Percentiles rank a stretch among this genome's conserved stretches.
phyloP scores from a whole-genome alignment of 2,888 invertebrate species.

The Uloborus plumipes region DNA sequence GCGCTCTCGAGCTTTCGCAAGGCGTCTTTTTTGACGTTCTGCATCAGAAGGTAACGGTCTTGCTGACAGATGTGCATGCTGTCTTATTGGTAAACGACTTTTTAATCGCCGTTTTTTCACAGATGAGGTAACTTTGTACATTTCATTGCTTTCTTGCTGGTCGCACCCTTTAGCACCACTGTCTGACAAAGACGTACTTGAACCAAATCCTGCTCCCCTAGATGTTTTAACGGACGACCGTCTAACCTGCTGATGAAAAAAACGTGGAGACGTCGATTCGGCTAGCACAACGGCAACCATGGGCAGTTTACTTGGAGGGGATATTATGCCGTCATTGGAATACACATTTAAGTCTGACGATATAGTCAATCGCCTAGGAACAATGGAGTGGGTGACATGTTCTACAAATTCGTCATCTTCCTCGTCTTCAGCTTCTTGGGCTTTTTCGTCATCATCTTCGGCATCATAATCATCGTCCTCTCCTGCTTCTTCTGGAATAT shows the following conservation, averaged over 20 bases:
- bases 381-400: slow-evolving; percentile 40
- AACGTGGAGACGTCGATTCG: slow-evolving; percentile 29
- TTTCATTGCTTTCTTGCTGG: slow-evolving; percentile 19
- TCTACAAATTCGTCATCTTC: slow-evolving; percentile 35
- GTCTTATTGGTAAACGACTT: slow-evolving; percentile 39
- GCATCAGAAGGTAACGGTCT: slow-evolving; percentile 78
- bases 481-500: slow-evolving; percentile 37
- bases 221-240: slow-evolving; percentile 30
- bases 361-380: slow-evolving; percentile 46
- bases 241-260: slow-evolving; percentile 44
- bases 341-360: slow-evolving; percentile 47
- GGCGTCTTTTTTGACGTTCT: slow-evolving; percentile 90
- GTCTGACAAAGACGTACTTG: slow-evolving; percentile 37
- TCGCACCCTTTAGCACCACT: slow-evolving; percentile 25
- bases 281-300: slow-evolving; percentile 42
- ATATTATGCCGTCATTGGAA: slow-evolving; percentile 48
- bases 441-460: slow-evolving; percentile 35
- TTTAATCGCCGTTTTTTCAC: slow-evolving; percentile 25
- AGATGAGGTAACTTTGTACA: slow-evolving; percentile 36
- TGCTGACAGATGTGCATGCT: slow-evolving; percentile 59
- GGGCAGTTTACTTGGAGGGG: slow-evolving; percentile 30
- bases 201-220: slow-evolving; percentile 23
- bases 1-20: slow-evolving; percentile 95
- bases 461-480: slow-evolving; percentile 39
- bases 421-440: slow-evolving; percentile 30